Conservation (phyloP, 2,113 vertebrate genomes). For the Psophia crepitans region DNA sequence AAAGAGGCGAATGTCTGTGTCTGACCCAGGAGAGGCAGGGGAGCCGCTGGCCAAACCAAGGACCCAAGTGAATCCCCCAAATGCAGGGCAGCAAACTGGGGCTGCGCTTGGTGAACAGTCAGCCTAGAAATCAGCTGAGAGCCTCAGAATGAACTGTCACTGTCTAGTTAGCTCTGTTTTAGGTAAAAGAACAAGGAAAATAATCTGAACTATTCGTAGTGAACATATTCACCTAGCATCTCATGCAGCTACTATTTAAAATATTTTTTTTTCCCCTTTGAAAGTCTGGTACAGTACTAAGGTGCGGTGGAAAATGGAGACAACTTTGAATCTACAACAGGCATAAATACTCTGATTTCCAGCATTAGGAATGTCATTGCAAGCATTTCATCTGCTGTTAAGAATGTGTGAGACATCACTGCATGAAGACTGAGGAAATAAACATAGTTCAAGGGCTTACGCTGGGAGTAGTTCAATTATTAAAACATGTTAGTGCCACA, state of each 20-base stretch:
- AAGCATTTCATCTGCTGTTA: not conserved
- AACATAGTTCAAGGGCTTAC: not conserved
- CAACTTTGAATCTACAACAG: not conserved
- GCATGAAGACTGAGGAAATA: not conserved
- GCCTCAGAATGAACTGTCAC: not conserved
- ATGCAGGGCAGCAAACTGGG: not conserved
- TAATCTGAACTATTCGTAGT: not conserved
- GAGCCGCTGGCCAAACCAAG: not conserved
- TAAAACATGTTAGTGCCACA: not conserved
- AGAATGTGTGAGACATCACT: not conserved
- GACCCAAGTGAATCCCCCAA: not conserved
- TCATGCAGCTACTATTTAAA: not conserved
- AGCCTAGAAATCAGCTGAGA: not conserved
- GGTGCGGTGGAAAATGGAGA: not conserved
- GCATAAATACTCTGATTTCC: not conserved
- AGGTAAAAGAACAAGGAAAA: not conserved
- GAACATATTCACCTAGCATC: not conserved
- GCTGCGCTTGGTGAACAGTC: not conserved
- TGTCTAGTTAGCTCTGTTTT: not conserved
- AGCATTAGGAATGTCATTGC: constrained; percentile 8
- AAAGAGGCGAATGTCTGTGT: not conserved
- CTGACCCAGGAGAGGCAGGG: not conserved
- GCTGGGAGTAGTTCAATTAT: not conserved
- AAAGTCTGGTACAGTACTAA: not conserved
- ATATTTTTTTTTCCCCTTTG: not conserved